Evolutionary conservation across 2,797 vertebrate genomes (phyloP), one percentile per base, ranked within the genome.

Genomic region (Lepus oiostolus): DNA sequence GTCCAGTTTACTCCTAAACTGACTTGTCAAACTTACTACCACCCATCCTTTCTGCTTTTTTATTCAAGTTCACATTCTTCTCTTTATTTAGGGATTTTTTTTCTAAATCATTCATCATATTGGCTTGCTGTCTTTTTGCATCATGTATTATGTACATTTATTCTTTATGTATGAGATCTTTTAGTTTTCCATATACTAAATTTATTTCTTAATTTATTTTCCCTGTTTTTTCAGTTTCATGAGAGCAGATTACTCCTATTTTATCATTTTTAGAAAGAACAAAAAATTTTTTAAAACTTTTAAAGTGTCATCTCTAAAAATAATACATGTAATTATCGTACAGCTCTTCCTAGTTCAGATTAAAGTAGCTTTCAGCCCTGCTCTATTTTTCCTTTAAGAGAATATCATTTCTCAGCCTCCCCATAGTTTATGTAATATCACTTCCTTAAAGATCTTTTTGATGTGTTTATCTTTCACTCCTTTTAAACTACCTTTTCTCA

Each of bases 21-120:
- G 92, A 85, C 74, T 90, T 96, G 95, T 94, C 68, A 97, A 97
- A 96, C 54, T 96, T 93, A 96, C 86, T 88, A 95, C 80, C 94
- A 94, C 93, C 85, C 50, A 90, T 95, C 60, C 77, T 95, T 96
- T 96, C 92, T 96, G 79, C 68, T 96, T 98, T 98, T 98, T 97
- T 75, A n/a, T 67, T 92, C 32, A 95, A 95, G 12, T 95, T 42
- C 80, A 97, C 76, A 87, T 95, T 97, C 54, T 94, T 89, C 65
- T 72, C 24, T 85, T 96, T 85, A 88, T 82, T 92, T 88, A 82
- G 70, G 68, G 84, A 54, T 83, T 47, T 74, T 76, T 26, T 94
- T 50, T 81, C 26, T 72, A 76, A 96, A 90, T 93, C 87, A 85
- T 85, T 93, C 92, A 95, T 95, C 92, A 52, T 94, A 54, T 96